A percentile compares a stretch with the other conserved stretches of the same genome.
Conservation (phyloP, 2,113 vertebrate genomes). For the Oostethus manadensis region DNA sequence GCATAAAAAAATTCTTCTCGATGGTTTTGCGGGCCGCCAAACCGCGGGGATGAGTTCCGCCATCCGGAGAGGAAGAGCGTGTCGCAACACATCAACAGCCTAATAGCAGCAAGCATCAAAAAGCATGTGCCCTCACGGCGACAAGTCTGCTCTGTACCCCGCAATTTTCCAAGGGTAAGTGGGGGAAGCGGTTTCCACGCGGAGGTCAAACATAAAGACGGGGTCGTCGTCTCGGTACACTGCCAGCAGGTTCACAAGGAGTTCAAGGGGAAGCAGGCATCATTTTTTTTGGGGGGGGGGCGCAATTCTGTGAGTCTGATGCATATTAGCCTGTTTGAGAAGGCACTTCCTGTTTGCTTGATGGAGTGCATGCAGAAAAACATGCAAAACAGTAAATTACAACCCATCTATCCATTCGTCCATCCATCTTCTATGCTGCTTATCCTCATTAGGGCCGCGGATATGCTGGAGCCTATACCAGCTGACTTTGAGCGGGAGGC, state of each 20-base stretch:
- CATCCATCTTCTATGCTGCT: too few relatives aligned
- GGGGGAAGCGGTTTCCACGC: constrained; percentile 34
- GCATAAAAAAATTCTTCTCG: not conserved
- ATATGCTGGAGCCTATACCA: too few relatives aligned
- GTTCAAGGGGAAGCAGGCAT: constrained; percentile 52
- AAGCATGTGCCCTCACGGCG: constrained; percentile 3
- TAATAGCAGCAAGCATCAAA: too few relatives aligned
- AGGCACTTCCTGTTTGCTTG: constrained; percentile 7
- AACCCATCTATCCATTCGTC: too few relatives aligned
- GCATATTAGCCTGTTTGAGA: constrained; percentile 22
- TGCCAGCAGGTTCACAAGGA: constrained; percentile 45
- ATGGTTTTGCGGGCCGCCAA: not conserved
- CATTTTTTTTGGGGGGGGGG: constrained; percentile 24
- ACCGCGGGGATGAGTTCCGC: constrained; percentile 10
- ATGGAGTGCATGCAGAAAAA: not conserved
- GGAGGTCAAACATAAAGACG: constrained; percentile 35
- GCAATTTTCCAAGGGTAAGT: constrained; percentile 46
- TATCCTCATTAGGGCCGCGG: too few relatives aligned
- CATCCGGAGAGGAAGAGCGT: constrained; percentile 24
- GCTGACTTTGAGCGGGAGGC: too few relatives aligned
- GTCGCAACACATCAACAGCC: constrained; percentile 52
- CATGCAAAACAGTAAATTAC: not conserved
- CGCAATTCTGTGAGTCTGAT: constrained; percentile 22
- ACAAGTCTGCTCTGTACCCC: constrained; percentile 16
- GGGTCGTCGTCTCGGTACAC: constrained; percentile 32